Base-by-base conservation (phyloP, 1,140 invertebrate genomes). In the Gryllus bimaculatus region DNA sequence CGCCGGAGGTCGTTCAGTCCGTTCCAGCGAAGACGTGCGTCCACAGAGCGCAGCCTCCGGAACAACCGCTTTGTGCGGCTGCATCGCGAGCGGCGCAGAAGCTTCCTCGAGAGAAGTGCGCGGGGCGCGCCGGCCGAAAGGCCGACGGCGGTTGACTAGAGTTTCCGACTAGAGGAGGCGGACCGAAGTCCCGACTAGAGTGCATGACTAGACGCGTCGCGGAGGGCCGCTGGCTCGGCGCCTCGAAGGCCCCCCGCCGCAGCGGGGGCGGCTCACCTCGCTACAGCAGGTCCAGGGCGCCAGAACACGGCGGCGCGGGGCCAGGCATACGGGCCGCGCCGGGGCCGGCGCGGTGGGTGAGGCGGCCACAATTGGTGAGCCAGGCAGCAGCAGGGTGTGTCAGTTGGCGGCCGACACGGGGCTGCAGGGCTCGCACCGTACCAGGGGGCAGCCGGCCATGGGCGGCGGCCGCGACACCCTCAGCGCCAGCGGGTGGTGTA, bases 401-500 rank as follows among this genome's bases (percentile, higher is more conserved):
- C 80, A 80, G 80, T 80, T 78, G 48, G 66, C 80, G 20, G 80
- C 74, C 18, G 74, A 20, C 21, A 75, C 76, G 5, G n/a, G 73
- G 47, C 12, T 39, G n/a, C 0, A 26, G 79, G 12, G 18, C 20
- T 1, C 73, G 18, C 20, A 39, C 49, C 18, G 47, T 13, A n/a
- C n/a, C 10, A 75, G 74, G 26, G n/a, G 26, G 26, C 49, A 39
- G 47, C 20, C n/a, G n/a, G 77, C 12, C 18, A 75, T 13, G 54
- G 12, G 79, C 49, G 49, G 73, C 20, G 76, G 26, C 66, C 76
- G 20, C 21, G 74, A 75, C 66, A 66, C 74, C 48, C 73, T 76
- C 75, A 76, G 21, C 75, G 77, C 0, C 84, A 82, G 79, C 88
- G 85, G 77, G 96, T 93, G 0, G 89, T 88, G 8, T 89, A 10